Evolutionary conservation across 2,113 vertebrate species (phyloP).

Genomic region (Astur gentilis): DNA sequence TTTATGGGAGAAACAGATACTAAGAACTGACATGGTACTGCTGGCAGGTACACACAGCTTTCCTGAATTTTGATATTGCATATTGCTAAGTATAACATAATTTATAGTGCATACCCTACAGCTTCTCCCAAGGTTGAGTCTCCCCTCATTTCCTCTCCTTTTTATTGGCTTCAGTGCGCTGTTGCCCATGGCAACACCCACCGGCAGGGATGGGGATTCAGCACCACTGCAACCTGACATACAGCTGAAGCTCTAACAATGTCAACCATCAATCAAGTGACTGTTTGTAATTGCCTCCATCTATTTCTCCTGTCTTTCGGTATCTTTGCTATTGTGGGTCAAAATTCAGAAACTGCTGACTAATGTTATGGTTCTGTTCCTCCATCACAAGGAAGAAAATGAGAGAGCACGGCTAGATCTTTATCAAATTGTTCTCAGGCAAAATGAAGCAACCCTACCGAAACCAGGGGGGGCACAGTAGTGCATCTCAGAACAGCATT

Average conservation of each 20-base stretch:
- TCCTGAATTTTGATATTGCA: constrained; percentile 47
- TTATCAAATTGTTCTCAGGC: constrained; percentile 14
- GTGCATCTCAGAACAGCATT: background rate
- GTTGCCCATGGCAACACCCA: constrained; percentile 80
- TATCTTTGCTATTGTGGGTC: constrained; percentile 74
- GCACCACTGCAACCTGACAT: constrained; percentile 68
- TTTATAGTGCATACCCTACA: constrained; percentile 67
- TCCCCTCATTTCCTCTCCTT: constrained; percentile 71
- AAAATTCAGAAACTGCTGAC: constrained; percentile 78
- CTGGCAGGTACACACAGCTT: background rate
- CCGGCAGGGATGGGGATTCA: constrained; percentile 67
- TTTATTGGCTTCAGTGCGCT: constrained; percentile 73
- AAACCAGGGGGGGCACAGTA: background rate
- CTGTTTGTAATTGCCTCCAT: constrained; percentile 81
- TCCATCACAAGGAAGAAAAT: constrained; percentile 40
- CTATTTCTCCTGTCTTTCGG: constrained; percentile 76
- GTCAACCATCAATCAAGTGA: constrained; percentile 80
- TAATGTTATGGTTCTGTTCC: constrained; percentile 63
- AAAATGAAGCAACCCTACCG: background rate
- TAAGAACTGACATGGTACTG: background rate
- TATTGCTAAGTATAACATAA: constrained; percentile 66
- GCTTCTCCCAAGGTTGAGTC: constrained; percentile 69
- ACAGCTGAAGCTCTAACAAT: constrained; percentile 73
- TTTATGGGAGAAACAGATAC: constrained; percentile 20
- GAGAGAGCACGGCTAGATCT: background rate